A percentile compares a stretch with the other conserved stretches of the same genome.
These are phyloP conservation scores for Spea hammondii DNA, from an alignment of 2,797 vertebrate genomes.

Conservation along the genomic window DNA sequence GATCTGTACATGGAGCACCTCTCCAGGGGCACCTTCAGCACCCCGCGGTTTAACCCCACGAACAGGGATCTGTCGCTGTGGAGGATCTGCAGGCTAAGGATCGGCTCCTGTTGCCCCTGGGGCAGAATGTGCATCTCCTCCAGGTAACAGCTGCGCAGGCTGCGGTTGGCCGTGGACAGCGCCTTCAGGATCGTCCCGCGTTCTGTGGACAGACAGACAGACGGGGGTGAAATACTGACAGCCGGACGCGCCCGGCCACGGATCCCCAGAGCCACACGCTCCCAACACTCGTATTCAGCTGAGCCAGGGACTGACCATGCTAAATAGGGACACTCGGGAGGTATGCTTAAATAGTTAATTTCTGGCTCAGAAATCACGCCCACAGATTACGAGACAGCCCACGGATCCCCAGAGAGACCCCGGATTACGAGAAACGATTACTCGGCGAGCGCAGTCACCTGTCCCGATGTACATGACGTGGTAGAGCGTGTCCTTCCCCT, in stretches of 20 bases:
- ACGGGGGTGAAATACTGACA: not conserved
- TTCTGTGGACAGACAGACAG: conserved; percentile 66
- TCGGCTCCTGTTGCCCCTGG: conserved; percentile 76
- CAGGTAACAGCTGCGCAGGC: conserved; percentile 91
- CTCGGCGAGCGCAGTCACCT: conserved; percentile 66
- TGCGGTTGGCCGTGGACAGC: conserved; percentile 87
- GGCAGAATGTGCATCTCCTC: conserved; percentile 95
- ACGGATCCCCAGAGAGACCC: too few species aligned
- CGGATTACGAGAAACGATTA: too few species aligned
- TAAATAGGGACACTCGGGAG: too few species aligned
- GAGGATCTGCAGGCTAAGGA: conserved; percentile 91
- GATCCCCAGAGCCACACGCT: too few species aligned
- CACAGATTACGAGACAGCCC: too few species aligned
- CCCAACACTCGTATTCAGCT: too few species aligned
- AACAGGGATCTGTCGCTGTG: conserved; percentile 91
- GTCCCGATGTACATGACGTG: conserved; percentile 97
- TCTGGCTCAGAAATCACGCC: too few species aligned
- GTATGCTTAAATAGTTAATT: too few species aligned
- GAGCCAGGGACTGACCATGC: too few species aligned
- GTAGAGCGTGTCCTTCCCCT: conserved; percentile 92
- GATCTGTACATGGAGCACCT: conserved; percentile 85
- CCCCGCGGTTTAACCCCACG: conserved; percentile 85
- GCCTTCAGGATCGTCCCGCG: conserved; percentile 95
- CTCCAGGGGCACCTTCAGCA: conserved; percentile 91
- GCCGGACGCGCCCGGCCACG: too few species aligned